Percentiles rank a stretch among this genome's conserved stretches.
Conservation (phyloP, 2,113 vertebrate species). For the Ceyx cyanopectus region DNA sequence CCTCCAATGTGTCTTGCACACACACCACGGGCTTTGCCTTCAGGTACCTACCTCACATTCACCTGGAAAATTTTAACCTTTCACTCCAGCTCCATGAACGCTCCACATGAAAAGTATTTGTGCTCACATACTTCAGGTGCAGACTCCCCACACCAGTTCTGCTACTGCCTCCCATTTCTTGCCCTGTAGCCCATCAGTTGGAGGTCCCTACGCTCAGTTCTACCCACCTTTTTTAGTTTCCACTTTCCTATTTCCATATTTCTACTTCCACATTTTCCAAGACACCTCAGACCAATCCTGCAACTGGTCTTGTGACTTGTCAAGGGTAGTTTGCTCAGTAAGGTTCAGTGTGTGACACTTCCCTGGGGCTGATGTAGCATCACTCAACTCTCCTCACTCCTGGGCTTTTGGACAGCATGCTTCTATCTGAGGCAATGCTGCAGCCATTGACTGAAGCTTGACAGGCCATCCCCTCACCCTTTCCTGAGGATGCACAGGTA, state of each 20-base stretch:
- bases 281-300: background rate
- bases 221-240: background rate
- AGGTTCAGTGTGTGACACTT: background rate
- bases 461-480: background rate
- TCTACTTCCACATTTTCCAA: background rate
- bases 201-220: background rate
- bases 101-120: background rate
- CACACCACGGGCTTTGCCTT: background rate
- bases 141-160: background rate
- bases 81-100: background rate
- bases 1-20: background rate
- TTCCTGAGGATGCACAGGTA: background rate
- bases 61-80: background rate
- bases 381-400: background rate
- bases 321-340: background rate
- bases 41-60: background rate
- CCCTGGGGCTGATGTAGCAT: background rate
- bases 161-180: fast-evolving
- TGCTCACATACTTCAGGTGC: background rate
- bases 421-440: background rate
- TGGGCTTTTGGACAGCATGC: background rate
- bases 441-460: fast-evolving
- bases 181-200: too few relatives aligned
- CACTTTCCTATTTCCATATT: background rate
- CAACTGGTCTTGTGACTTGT: background rate